Conservation (phyloP, 2,113 vertebrate genomes). For the Coracopsis vasa region DNA sequence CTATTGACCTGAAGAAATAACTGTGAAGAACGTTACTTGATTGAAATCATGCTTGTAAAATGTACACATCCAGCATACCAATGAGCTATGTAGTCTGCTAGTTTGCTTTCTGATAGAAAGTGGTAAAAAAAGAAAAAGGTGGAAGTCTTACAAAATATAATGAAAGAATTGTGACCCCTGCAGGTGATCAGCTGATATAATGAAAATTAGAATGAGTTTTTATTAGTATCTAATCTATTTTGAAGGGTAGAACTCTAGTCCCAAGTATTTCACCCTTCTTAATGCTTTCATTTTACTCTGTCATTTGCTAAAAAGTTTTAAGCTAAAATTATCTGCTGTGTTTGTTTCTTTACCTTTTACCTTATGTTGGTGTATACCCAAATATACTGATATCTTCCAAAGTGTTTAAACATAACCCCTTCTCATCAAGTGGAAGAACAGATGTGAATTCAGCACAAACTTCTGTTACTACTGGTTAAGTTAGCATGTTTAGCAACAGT, state of each 20-base stretch:
- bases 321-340: background rate
- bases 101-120: background rate
- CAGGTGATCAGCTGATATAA: background rate
- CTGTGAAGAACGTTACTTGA: background rate
- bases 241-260: background rate
- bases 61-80: background rate
- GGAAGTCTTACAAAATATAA: background rate
- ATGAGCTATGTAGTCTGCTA: background rate
- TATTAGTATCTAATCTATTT: background rate
- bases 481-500: background rate
- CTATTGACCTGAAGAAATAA: background rate
- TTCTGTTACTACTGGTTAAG: background rate
- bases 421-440: background rate
- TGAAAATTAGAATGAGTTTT: background rate
- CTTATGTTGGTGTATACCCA: background rate
- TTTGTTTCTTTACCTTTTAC: background rate
- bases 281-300: background rate
- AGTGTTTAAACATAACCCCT: background rate
- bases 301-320: background rate
- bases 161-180: slow-evolving; percentile 9
- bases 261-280: background rate
- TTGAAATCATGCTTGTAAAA: background rate
- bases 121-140: background rate
- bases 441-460: background rate
- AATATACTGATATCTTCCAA: background rate